phyloP scores from a whole-genome alignment of 2,797 vertebrate genomes.

The Pteropus rufus region DNA sequence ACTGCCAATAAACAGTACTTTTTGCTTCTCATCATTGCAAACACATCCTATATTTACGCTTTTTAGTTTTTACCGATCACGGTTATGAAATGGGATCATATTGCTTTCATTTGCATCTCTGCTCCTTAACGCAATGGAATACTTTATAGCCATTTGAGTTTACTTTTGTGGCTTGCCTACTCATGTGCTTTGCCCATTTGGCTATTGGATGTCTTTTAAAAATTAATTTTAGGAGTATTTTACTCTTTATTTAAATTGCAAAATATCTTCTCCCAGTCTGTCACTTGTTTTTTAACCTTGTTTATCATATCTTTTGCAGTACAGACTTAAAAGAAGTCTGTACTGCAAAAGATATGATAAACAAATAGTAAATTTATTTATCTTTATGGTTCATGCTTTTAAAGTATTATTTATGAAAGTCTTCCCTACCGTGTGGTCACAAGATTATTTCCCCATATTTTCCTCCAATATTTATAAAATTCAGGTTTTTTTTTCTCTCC shows the following conservation, averaged over 20 bases:
- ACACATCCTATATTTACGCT: not conserved
- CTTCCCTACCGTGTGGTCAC: not conserved
- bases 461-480: not conserved
- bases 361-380: not conserved
- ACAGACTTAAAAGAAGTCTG: not conserved
- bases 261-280: not conserved
- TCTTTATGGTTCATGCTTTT: not conserved
- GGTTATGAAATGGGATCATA: not conserved
- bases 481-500: too few species aligned
- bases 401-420: not conserved
- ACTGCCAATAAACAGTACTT: not conserved
- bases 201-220: not conserved
- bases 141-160: not conserved
- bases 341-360: too few species aligned
- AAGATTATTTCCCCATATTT: not conserved
- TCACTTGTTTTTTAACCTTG: not conserved
- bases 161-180: not conserved
- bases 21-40: not conserved
- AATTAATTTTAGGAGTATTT: not conserved
- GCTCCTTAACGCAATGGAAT: not conserved
- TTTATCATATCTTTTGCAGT: not conserved
- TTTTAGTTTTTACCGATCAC: not conserved
- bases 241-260: not conserved
- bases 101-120: not conserved
- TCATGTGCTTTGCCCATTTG: not conserved